Evolutionary conservation across 2,113 vertebrate species (phyloP).

Genomic region (Urocolius indicus): DNA sequence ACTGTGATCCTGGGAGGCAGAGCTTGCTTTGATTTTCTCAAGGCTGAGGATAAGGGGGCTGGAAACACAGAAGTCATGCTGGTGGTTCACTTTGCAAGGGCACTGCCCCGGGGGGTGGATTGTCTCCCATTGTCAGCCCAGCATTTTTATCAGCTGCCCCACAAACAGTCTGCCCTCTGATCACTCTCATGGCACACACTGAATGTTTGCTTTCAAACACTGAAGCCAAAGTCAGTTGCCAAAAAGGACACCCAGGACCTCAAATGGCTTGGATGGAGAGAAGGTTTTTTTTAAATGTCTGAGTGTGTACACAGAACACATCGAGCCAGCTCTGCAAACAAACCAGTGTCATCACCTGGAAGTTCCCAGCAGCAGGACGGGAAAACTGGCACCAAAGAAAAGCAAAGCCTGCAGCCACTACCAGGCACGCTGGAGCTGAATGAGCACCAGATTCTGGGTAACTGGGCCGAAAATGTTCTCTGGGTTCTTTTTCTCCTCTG

Average conservation of each 20-base stretch:
- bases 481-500: not conserved
- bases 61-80: not conserved
- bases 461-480: not conserved
- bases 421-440: not conserved
- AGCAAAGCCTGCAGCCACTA: not conserved
- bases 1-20: not conserved
- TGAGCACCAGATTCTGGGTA: accelerated
- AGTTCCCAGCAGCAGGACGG: not conserved
- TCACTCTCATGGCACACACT: accelerated
- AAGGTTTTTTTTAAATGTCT: not conserved
- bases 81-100: not conserved
- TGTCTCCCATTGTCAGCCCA: accelerated
- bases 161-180: not conserved
- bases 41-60: not conserved
- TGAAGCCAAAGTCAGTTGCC: not conserved
- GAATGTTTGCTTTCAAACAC: not conserved
- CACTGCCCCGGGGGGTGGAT: not conserved
- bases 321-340: not conserved
- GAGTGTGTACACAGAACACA: not conserved
- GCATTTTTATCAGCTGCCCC: not conserved
- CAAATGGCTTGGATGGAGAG: not conserved
- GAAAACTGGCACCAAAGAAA: not conserved
- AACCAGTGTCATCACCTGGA: not conserved
- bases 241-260: not conserved
- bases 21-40: not conserved